Evolutionary conservation across 2,797 vertebrate genomes (phyloP), one percentile per base, ranked within the genome.

Genomic region (Tamandua tetradactyla): DNA sequence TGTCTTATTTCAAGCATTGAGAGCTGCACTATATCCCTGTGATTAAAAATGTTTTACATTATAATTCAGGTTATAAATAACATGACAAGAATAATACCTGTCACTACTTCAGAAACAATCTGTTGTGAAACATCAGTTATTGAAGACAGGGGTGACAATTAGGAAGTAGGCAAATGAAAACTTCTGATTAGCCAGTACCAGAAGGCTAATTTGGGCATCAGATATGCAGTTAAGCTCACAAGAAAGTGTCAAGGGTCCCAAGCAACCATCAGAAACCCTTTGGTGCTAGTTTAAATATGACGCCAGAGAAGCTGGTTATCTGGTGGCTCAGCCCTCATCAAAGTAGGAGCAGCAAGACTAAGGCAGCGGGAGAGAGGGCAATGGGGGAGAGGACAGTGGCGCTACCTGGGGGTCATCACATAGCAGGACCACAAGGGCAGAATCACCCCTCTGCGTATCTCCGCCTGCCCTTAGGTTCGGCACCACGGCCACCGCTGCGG

Each of bases 1-100:
- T 96, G 98, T 94, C 96, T 98, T 97, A 99, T 97, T 93, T 99
- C 98, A 96, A 97, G 98, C 89, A 99, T 96, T 0, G 99, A 99
- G 27, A 98, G 98, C 69, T 99, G 97, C 17, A 99, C 98, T 97
- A 99, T 98, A 86, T 99, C 98, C 97, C 99, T 99, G 95, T 74
- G 84, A 97, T 90, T 94, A 96, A 89, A 95, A 83, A 40, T 59
- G 3, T 76, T 57, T 27, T 94, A 94, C 83, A 87, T 62, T 79
- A 78, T 20, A 15, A 81, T 37, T 68, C 18, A 94, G 37, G 40
- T 82, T 25, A 94, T 93, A 81, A 84, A 82, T 83, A 92, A 78
- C 1, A 20, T 42, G 5, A 78, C 27, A 85, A 86, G 11, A 91
- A 17, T 75, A 75, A 87, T 32, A 47, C 7, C 75, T 1, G 66